These are phyloP conservation scores for Oophaga pumilio DNA, from an alignment of 2,113 vertebrate genomes.

Conservation along the genomic window DNA sequence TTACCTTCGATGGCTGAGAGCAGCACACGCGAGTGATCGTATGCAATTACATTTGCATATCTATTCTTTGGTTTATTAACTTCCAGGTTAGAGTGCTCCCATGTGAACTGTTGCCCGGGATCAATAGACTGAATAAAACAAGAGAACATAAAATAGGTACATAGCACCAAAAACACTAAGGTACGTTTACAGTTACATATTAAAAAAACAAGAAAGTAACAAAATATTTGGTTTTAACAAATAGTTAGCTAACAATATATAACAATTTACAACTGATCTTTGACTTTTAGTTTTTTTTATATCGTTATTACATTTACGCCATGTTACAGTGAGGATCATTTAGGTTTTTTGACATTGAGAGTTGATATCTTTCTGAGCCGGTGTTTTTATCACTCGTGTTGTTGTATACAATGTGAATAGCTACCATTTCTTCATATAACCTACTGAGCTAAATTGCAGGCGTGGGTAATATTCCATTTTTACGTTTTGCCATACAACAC, in stretches of 20 bases:
- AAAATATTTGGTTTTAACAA: not conserved
- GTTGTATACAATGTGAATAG: not conserved
- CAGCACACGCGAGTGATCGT: slow-evolving; percentile 94
- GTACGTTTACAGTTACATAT: not conserved
- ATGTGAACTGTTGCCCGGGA: slow-evolving; percentile 97
- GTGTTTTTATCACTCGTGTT: not conserved
- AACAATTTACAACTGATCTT: no score
- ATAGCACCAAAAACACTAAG: not conserved
- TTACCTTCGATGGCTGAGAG: slow-evolving; percentile 96
- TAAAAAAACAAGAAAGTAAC: no score
- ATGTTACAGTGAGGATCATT: no score
- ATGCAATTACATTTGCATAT: slow-evolving; percentile 98
- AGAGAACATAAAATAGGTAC: slow-evolving; percentile 26
- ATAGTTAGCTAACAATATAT: no score
- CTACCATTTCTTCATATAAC: not conserved
- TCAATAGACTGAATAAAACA: slow-evolving; percentile 88
- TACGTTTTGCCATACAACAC: not conserved
- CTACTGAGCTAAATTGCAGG: not conserved
- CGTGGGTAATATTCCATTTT: not conserved
- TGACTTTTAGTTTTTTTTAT: no score
- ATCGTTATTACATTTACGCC: no score
- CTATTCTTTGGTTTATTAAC: slow-evolving; percentile 99
- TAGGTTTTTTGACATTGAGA: no score
- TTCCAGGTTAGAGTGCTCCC: slow-evolving; percentile 98
- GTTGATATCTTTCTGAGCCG: not conserved